Conservation (phyloP, 2,888 invertebrate genomes). For the Eustalomyia histrio region DNA sequence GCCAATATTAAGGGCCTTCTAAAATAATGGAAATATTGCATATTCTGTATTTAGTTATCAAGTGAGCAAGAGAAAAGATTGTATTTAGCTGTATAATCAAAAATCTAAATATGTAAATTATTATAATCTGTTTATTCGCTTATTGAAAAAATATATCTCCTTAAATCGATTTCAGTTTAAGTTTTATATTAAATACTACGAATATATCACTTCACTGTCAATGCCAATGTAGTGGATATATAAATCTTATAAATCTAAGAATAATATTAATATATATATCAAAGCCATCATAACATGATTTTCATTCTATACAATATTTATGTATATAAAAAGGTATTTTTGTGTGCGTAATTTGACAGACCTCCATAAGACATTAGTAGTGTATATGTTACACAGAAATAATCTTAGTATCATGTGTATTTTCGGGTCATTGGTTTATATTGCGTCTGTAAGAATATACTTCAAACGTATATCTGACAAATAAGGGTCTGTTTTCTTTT, state of each 20-base stretch:
- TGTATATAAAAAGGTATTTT: background rate
- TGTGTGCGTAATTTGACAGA: too few species aligned
- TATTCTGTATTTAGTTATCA: too few species aligned
- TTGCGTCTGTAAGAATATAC: conserved; percentile 40
- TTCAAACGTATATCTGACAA: conserved; percentile 21
- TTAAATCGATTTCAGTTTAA: background rate
- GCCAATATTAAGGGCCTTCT: too few species aligned
- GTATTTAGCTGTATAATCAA: too few species aligned
- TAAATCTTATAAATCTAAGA: conserved; percentile 1
- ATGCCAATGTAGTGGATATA: conserved; percentile 13
- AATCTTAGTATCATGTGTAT: background rate
- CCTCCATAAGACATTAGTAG: too few species aligned
- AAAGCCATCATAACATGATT: background rate
- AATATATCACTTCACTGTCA: conserved; percentile 5
- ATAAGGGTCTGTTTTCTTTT: conserved; percentile 25
- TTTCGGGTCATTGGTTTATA: conserved; percentile 53
- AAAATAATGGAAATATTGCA: too few species aligned
- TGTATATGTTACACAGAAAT: background rate
- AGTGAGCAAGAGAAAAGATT: too few species aligned
- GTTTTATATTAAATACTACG: background rate
- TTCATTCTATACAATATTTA: conserved; percentile 1
- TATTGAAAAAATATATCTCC: background rate
- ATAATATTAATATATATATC: conserved; percentile 39
- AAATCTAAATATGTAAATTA: too few species aligned
- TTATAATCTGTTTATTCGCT: too few species aligned